A percentile compares a stretch with the other conserved stretches of the same genome.
Evolutionary conservation across 1,140 invertebrate genomes (phyloP).

Genomic region (Antheraea mylitta): DNA sequence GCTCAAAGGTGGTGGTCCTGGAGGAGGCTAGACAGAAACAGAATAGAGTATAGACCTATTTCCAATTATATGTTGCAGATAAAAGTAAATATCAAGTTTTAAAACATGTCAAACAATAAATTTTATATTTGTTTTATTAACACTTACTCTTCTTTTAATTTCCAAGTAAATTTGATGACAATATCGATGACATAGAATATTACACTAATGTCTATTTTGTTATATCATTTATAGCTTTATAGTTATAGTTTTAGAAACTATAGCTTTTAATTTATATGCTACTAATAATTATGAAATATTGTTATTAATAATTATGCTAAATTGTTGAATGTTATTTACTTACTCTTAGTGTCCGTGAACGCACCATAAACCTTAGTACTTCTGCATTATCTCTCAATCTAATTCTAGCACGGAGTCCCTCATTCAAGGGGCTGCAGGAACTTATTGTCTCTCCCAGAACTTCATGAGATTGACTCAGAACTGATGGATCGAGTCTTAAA

Average conservation of each 20-base stretch:
- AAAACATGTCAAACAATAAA: too few species aligned
- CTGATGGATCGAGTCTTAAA: constrained; percentile 57
- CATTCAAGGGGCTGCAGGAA: constrained; percentile 81
- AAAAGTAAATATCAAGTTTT: too few species aligned
- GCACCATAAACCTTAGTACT: constrained; percentile 45
- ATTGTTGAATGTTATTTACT: constrained; percentile 28
- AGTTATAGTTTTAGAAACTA: too few species aligned
- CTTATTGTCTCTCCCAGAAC: constrained; percentile 47
- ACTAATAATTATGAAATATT: neutral
- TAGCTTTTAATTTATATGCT: too few species aligned
- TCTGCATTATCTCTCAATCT: constrained; percentile 78
- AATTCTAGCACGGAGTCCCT: constrained; percentile 84
- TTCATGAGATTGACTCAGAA: constrained; percentile 59
- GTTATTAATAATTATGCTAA: neutral
- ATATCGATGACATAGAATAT: too few species aligned
- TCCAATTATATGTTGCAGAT: too few species aligned
- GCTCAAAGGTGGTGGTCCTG: constrained; percentile 67
- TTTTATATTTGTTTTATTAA: too few species aligned
- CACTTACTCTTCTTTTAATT: too few species aligned
- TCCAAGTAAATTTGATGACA: too few species aligned
- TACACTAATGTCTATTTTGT: too few species aligned
- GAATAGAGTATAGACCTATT: too few species aligned
- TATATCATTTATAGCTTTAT: too few species aligned
- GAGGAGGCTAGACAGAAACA: constrained; percentile 46
- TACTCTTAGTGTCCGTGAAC: constrained; percentile 54